Percentiles rank a stretch among this genome's conserved stretches.
phyloP scores from a whole-genome alignment of 2,113 vertebrate species.

The Odocoileus virginianus region DNA sequence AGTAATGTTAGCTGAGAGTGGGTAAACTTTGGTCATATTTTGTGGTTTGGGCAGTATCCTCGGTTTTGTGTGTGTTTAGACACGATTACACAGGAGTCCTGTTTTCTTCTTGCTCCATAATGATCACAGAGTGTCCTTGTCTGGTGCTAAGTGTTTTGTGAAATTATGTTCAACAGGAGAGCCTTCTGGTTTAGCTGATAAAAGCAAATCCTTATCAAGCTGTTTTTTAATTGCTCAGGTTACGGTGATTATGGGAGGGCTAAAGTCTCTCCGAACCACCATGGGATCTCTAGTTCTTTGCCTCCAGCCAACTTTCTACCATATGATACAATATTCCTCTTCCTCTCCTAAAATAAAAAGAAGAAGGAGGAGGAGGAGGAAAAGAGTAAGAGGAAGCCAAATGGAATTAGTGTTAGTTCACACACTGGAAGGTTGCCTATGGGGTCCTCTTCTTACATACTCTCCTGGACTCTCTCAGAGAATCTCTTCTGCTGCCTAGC shows the following conservation, averaged over 20 bases:
- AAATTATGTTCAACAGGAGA: neutral
- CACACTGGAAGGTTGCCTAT: fast-evolving
- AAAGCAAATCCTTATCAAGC: neutral
- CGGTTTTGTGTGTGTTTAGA: neutral
- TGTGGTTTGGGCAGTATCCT: neutral
- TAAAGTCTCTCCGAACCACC: neutral
- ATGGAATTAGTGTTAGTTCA: neutral
- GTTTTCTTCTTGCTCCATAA: neutral
- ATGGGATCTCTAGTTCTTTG: neutral
- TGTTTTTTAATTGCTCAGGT: neutral
- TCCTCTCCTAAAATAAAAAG: neutral
- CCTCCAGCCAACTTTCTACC: neutral
- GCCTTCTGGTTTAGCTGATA: neutral
- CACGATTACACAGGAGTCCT: fast-evolving
- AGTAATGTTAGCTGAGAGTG: neutral
- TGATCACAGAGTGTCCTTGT: too few species aligned
- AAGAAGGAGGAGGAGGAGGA: neutral
- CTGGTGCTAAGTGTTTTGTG: neutral
- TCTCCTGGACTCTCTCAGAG: neutral
- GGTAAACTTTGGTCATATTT: neutral
- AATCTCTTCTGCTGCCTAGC: neutral
- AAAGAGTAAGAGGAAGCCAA: neutral
- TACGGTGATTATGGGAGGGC: neutral
- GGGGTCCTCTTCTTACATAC: neutral
- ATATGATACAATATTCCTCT: neutral